phyloP scores from a whole-genome alignment of 2,113 vertebrate genomes.

The Aegithalos caudatus region DNA sequence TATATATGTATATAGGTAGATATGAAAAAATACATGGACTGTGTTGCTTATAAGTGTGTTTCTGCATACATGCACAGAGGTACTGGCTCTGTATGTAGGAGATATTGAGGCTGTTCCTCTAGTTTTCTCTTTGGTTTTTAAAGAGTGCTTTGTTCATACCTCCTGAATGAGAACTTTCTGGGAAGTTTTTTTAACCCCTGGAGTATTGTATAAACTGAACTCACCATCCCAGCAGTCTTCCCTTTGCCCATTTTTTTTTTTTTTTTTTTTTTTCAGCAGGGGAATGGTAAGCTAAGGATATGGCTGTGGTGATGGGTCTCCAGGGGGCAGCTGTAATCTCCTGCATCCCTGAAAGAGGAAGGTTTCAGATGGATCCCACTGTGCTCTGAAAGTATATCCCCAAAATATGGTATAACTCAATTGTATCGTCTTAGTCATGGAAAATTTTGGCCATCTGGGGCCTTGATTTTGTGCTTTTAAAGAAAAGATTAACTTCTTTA shows the following conservation, averaged over 20 bases:
- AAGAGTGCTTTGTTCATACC: neutral
- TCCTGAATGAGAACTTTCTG: neutral
- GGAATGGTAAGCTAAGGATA: neutral
- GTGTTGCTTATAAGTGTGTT: rapidly evolving
- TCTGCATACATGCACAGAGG: neutral
- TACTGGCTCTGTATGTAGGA: neutral
- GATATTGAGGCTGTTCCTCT: neutral
- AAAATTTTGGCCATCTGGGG: neutral
- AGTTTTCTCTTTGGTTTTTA: neutral
- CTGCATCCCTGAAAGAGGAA: neutral
- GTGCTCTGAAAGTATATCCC: neutral
- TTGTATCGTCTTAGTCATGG: neutral
- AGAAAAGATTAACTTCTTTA: neutral
- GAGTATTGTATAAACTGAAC: neutral
- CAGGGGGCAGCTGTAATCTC: neutral
- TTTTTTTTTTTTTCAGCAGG: neutral
- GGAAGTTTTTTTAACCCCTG: neutral
- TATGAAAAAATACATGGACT: neutral
- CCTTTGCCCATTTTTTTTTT: neutral
- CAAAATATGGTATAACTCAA: neutral
- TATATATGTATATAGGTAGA: rapidly evolving
- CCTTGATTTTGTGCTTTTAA: neutral
- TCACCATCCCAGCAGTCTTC: neutral
- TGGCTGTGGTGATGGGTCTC: neutral
- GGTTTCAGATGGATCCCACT: neutral